Base-by-base conservation (phyloP, 2,888 invertebrate species). In the Sinodicranocentrus sp. region DNA sequence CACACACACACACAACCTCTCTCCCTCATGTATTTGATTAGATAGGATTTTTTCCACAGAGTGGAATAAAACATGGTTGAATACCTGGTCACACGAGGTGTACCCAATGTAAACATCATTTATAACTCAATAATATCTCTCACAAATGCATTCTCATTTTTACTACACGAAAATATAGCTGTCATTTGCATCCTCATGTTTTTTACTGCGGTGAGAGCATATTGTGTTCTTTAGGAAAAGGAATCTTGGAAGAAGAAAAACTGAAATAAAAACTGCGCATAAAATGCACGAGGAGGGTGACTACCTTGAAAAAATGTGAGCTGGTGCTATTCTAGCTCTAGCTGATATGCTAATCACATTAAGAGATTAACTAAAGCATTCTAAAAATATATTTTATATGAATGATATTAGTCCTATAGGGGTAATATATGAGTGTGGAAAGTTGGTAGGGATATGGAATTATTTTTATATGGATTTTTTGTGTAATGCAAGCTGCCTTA, bases 401-500 rank as follows among this genome's bases (percentile, higher is more conserved):
- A 33, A 33, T 33, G 5, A 33, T 33, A n/a, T n/a, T n/a, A n/a
- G n/a, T n/a, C n/a, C n/a, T n/a, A n/a, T n/a, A n/a, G n/a, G 33
- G 15, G 6, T 28, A 28, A 33, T 28, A 23, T 43, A 63, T 63
- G 19, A n/a, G 63, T 25, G 26, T 43, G 44, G 54, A 57, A 57
- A 73, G 61, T 5, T 19, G 21, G 23, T n/a, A 26, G n/a, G 43
- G n/a, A n/a, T 43, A 59, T 63, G 3, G 43, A 25, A 73, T 43
- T 59, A 28, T 61, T 65, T 28, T 48, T 59, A 6, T 28, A 43
- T 65, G 28, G n/a, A 52, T 65, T 33, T 75, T 72, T 39, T 17
- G 15, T 43, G 48, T 48, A 10, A 10, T n/a, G n/a, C n/a, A n/a
- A n/a, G 65, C 57, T 61, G 63, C 79, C 87, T 87, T 87, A 87